A percentile compares a stretch with the other conserved stretches of the same genome.
These are phyloP conservation scores for Sialis lutaria DNA, from an alignment of 2,888 invertebrate genomes.

Conservation along the genomic window DNA sequence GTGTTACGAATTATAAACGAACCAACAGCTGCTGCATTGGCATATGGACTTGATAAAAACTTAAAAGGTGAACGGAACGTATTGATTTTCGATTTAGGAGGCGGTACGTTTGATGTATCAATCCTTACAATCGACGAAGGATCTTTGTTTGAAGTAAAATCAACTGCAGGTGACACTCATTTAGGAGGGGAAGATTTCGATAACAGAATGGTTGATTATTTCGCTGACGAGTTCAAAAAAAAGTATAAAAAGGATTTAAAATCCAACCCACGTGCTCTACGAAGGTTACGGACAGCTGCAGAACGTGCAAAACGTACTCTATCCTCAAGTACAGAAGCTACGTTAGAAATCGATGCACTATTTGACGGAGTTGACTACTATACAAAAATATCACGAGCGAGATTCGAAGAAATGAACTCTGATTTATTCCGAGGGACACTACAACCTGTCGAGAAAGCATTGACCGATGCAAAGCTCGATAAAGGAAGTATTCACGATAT, in stretches of 20 bases:
- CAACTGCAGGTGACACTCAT: slow-evolving; percentile 36
- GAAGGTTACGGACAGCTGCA: slow-evolving; percentile 55
- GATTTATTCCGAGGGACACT: slow-evolving; percentile 53
- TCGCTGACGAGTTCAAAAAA: slow-evolving; percentile 53
- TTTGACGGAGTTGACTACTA: slow-evolving; percentile 58
- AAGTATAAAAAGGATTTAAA: slow-evolving; percentile 53
- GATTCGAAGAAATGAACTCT: slow-evolving; percentile 58
- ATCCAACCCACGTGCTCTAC: slow-evolving; percentile 43
- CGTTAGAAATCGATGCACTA: slow-evolving; percentile 57
- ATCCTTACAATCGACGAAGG: slow-evolving; percentile 46
- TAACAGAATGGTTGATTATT: slow-evolving; percentile 45
- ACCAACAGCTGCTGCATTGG: slow-evolving; percentile 39
- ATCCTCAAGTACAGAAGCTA: slow-evolving; percentile 59
- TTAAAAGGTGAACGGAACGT: slow-evolving; percentile 25
- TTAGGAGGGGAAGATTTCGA: slow-evolving; percentile 28
- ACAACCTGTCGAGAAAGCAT: slow-evolving; percentile 54
- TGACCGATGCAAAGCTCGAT: slow-evolving; percentile 60
- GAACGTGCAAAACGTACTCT: slow-evolving; percentile 65
- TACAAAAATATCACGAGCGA: slow-evolving; percentile 53
- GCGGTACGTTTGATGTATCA: slow-evolving; percentile 49
- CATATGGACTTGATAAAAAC: slow-evolving; percentile 33
- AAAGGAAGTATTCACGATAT: slow-evolving; percentile 60
- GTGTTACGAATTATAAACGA: slow-evolving; percentile 47
- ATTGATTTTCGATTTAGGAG: slow-evolving; percentile 35
- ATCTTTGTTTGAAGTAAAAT: slow-evolving; percentile 31